phyloP scores from a whole-genome alignment of 2,797 vertebrate genomes.

The Rousettus madagascariensis region DNA sequence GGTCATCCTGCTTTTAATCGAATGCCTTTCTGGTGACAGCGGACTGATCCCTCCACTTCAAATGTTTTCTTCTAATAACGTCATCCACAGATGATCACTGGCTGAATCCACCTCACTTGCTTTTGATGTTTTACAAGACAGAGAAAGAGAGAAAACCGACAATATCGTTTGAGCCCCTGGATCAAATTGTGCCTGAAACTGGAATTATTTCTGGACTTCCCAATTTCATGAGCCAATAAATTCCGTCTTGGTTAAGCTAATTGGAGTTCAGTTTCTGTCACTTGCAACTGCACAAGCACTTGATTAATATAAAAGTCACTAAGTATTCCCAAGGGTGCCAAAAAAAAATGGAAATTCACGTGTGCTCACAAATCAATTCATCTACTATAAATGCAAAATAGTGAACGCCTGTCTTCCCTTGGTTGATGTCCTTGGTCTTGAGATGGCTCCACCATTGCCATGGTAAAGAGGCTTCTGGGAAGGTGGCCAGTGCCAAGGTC shows the following conservation, averaged over 20 bases:
- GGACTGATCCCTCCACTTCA: background rate
- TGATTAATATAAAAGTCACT: background rate
- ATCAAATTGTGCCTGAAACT: background rate
- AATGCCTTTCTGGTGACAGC: background rate
- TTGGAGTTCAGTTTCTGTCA: background rate
- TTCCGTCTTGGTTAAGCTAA: background rate
- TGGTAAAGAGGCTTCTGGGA: background rate
- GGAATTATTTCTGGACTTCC: background rate
- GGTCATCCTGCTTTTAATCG: background rate
- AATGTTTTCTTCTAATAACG: background rate
- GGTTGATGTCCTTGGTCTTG: background rate
- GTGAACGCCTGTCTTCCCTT: background rate
- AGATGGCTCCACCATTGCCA: background rate
- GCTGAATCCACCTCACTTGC: background rate
- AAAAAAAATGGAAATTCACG: background rate
- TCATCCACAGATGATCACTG: background rate
- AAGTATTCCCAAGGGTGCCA: background rate
- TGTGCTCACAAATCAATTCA: background rate
- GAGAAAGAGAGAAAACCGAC: background rate
- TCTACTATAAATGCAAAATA: background rate
- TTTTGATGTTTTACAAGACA: background rate
- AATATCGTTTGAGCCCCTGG: background rate
- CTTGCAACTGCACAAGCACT: background rate
- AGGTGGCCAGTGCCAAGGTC: background rate
- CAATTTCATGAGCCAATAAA: background rate